A percentile compares a stretch with the other conserved stretches of the same genome.
Conservation (phyloP, 2,113 vertebrate species). For the Synodontis membranacea region DNA sequence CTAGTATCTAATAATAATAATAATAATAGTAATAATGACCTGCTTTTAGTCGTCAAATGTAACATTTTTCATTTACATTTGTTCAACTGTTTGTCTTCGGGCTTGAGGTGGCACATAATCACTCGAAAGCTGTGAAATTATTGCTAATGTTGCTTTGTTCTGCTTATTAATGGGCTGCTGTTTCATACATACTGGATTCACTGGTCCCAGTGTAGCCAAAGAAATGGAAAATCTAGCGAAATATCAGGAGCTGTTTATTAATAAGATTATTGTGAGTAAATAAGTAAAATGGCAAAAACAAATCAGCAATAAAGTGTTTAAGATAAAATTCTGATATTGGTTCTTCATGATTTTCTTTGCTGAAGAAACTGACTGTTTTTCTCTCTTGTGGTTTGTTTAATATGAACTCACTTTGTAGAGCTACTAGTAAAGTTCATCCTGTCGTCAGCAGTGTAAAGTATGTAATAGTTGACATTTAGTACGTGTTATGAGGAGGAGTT, state of each 20-base stretch:
- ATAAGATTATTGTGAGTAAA: neutral
- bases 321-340: neutral
- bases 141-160: neutral
- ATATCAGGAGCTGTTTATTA: neutral
- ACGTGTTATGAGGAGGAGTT: neutral
- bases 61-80: no score
- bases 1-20: no score
- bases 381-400: neutral
- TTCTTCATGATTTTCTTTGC: neutral
- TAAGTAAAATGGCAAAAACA: neutral
- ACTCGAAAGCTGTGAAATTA: neutral
- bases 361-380: neutral
- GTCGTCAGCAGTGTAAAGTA: neutral
- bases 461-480: neutral
- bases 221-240: neutral
- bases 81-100: neutral
- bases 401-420: neutral
- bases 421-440: neutral
- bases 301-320: neutral
- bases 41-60: neutral
- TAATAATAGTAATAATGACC: neutral
- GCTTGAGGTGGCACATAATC: neutral
- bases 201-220: neutral
- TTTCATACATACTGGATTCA: neutral
- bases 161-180: neutral